Evolutionary conservation across 1,140 invertebrate species (phyloP).

Genomic region (Tigriopus japonicus): DNA sequence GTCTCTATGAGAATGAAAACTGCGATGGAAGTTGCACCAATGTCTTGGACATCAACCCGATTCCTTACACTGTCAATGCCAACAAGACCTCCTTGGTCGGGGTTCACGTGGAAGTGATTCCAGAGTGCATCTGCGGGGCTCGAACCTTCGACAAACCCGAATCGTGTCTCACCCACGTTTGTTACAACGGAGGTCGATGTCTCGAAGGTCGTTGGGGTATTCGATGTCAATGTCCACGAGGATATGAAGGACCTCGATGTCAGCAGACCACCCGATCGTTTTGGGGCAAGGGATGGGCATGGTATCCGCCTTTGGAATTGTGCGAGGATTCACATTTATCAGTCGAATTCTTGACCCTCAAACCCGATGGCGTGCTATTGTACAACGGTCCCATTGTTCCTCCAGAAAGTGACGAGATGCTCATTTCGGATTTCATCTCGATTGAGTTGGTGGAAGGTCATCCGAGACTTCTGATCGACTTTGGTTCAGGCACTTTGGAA

Average conservation of each 20-base stretch:
- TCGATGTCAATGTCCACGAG: conserved; percentile 67
- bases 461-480: conserved; percentile 73
- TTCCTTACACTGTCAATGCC: conserved; percentile 87
- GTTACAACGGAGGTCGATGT: conserved; percentile 86
- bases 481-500: conserved; percentile 80
- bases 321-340: conserved; percentile 85
- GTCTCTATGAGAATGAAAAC: conserved; percentile 78
- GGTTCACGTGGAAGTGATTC: conserved; percentile 64
- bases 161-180: conserved; percentile 69
- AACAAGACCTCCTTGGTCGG: conserved; percentile 88
- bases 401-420: conserved; percentile 64
- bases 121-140: conserved; percentile 75
- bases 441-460: conserved; percentile 76
- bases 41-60: conserved; percentile 59
- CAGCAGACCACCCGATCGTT: conserved; percentile 88
- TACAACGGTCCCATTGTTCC: conserved; percentile 92
- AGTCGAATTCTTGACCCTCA: conserved; percentile 79
- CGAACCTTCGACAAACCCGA: conserved; percentile 72
- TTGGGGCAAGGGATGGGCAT: conserved; percentile 76
- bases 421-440: conserved; percentile 78
- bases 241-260: conserved; percentile 82
- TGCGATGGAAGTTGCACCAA: conserved; percentile 93
- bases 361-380: conserved; percentile 71
- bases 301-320: conserved; percentile 87
- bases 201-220: conserved; percentile 61